Evolutionary conservation across 2,113 vertebrate genomes (phyloP), one percentile per base, ranked within the genome.

Genomic region (Hystrix cristata): DNA sequence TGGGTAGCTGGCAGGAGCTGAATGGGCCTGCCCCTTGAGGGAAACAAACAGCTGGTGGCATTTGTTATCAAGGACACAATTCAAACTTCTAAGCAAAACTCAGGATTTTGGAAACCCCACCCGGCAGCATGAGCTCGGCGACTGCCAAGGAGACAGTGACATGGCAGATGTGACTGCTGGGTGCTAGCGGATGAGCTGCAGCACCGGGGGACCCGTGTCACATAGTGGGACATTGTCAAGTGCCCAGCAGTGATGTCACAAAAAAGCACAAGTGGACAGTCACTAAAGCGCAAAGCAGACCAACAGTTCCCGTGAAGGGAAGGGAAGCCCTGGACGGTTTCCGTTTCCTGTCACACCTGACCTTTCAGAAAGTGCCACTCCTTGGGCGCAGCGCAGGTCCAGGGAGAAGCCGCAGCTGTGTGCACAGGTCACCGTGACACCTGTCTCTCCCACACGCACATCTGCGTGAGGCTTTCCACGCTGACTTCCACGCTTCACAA

Each of bases 161-260:
- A 2, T 1, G 16, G n/a, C 59, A 15, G 25, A 48, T 8, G 80
- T 8, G 11, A 46, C 13, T 25, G 7, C 2, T 27, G 0, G 64
- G n/a, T 1, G 18, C 11, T 0, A 46, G 6, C 1, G 1, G 6
- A 4, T 2, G n/a, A 29, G 18, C 12, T 1, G 25, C 5, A 3
- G 18, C 15, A 16, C 13, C 0, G 3, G 8, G 46, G 62, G 43
- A 27, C 1, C 6, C 1, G 9, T 18, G 9, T 16, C 9, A 48
- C 23, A 6, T 0, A 4, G 23, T 25, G 55, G 31, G 8, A 14
- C 0, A 9, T 31, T 23, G n/a, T 65, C 46, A 23, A 38, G 1
- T 4, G 23, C 27, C 78, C 6, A 7, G 8, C 0, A 8, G 7
- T 0, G 21, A 65, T 0, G 15, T 23, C 19, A 19, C n/a, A 67